Base-by-base conservation (phyloP, 2,797 vertebrate genomes). In the Parambassis ranga region DNA sequence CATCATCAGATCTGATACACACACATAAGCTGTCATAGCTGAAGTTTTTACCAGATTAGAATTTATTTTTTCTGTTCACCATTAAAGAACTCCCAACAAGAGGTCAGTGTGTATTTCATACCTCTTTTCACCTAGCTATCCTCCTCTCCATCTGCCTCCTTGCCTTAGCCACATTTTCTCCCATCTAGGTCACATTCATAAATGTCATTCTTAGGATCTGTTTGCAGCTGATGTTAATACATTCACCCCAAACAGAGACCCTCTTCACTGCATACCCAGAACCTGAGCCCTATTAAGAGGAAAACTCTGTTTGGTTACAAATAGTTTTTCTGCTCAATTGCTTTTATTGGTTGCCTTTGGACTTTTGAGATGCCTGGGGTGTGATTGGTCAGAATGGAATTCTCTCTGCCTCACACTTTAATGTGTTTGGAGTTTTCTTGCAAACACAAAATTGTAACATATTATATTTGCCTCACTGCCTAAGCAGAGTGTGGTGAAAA, bases 261-360 rank as follows among this genome's bases (percentile, higher is more conserved):
- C 50, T 75, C 61, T 67, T 66, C 51, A 59, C 28, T 1, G 11
- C 48, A 56, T 39, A 61, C 57, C 41, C 49, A 52, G 52, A 80
- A 75, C 58, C 75, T 38, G 73, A 71, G 59, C 65, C 49, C 27
- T 51, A 74, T 30, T 8, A 13, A 52, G 31, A 46, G 61, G 44
- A 44, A 67, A 75, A 74, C 70, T 70, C 49, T 50, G 53, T 75
- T 79, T 77, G 66, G 83, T 81, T 81, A 71, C 66, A 83, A 77
- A 79, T 70, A 61, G 30, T 77, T 87, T 77, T 83, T 82, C 80
- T 85, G 81, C 87, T 87, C 73, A 59, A 74, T 88, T 87, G 77
- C 52, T 85, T 90, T 90, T 86, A 87, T 82, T 82, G 67, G 81
- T 81, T 77, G 75, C 77, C 44, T 69, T 85, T 86, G 73, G 80